phyloP scores from a whole-genome alignment of 1,140 invertebrate species.

The Caenorhabditis latens region DNA sequence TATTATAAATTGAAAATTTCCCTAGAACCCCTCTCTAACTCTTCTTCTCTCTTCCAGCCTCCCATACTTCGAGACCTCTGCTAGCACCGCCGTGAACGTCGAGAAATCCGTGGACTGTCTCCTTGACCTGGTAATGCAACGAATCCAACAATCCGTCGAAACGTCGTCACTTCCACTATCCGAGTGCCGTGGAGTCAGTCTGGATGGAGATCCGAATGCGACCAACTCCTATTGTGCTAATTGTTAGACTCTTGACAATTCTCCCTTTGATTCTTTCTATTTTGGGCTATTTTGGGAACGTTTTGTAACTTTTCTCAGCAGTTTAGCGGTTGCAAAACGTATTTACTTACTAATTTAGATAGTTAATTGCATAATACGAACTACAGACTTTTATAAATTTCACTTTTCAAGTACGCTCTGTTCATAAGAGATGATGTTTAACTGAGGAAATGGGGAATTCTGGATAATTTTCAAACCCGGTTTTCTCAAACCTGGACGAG shows the following conservation, averaged over 20 bases:
- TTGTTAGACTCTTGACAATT: constrained; percentile 58
- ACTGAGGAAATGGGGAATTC: too few relatives aligned
- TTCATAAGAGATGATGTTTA: too few relatives aligned
- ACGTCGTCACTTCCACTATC: constrained; percentile 49
- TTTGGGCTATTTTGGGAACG: background rate
- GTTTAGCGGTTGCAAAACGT: too few relatives aligned
- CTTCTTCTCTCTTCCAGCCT: constrained; percentile 64
- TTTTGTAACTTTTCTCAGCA: too few relatives aligned
- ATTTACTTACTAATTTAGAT: too few relatives aligned
- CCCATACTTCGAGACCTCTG: constrained; percentile 78
- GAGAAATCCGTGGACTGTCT: constrained; percentile 77
- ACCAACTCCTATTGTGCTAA: constrained; percentile 69
- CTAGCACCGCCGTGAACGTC: constrained; percentile 76
- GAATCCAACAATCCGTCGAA: constrained; percentile 64
- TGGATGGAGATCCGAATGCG: constrained; percentile 71
- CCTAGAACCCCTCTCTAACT: background rate
- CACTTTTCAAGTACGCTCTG: too few relatives aligned
- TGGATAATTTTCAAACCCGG: too few relatives aligned
- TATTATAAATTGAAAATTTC: background rate
- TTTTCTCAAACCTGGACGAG: too few relatives aligned
- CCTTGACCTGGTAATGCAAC: constrained; percentile 77
- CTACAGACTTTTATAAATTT: too few relatives aligned
- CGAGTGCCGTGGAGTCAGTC: constrained; percentile 60
- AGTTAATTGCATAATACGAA: too few relatives aligned
- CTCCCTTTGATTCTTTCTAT: background rate